Base-by-base conservation (phyloP, 1,140 invertebrate species). In the Chrysopa pallens region DNA sequence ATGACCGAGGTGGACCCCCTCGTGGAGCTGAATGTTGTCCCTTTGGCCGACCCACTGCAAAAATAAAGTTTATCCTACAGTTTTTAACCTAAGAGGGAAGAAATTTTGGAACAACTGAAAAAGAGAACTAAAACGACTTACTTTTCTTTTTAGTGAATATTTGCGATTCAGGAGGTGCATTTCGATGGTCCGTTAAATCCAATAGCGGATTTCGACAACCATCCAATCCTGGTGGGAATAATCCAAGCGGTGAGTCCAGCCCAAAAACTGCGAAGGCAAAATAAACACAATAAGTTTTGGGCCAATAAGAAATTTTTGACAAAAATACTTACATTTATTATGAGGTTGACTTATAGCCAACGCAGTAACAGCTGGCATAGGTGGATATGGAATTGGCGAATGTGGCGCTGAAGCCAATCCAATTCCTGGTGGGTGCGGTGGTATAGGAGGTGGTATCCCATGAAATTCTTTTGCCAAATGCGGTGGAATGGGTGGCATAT, bases 1-100 rank as follows among this genome's bases (percentile, higher is more conserved):
- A 90, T 0, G 84, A 87, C 14, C 86, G 66, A 0, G 86, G 86
- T 1, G 85, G 86, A 1, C 85, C 86, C 7, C 86, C 86, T 31
- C 86, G 64, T 6, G 86, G 85, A 1, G 85, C 85, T 50, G 81
- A 85, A 66, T 89, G 85, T 52, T 90, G 85, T 6, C 84, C 85
- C 55, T 86, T 88, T 33, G 83, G 82, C 52, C 82, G 68, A 6
- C 73, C 73, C 44, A 77, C 71, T 55, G 61, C 46, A 50, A 69
- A 41, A 31, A 45, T 15, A 50, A 23, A 44, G 39, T 33, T 33
- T 12, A 33, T 33, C 8, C n/a, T 33, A 23, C 17, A 33, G 31
- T 33, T 11, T 12, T 11, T 33, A 33, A 4, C 31, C n/a, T 23
- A 23, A 2, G 31, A 11, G 31, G 8, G 3, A 33, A 11, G 6